Evolutionary conservation across 1,140 invertebrate species (phyloP).

Genomic region (Eulimnadia texana): DNA sequence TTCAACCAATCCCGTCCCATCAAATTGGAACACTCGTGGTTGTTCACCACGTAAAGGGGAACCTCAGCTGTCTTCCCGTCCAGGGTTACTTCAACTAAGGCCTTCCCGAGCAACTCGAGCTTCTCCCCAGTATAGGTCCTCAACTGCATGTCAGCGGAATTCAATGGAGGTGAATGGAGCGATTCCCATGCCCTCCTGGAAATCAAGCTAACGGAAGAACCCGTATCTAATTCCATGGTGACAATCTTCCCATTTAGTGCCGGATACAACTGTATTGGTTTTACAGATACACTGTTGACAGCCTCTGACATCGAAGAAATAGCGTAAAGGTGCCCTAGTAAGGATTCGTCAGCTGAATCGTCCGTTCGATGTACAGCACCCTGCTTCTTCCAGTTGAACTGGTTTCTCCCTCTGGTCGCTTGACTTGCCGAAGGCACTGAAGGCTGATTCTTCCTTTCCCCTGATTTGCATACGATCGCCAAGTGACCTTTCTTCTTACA

Average conservation of each 20-base stretch:
- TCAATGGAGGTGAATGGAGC: neutral
- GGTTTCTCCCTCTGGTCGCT: neutral
- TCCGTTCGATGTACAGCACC: neutral
- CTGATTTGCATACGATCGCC: slow-evolving; percentile 3
- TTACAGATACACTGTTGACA: no score
- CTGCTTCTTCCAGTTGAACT: neutral
- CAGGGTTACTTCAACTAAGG: neutral
- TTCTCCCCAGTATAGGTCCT: neutral
- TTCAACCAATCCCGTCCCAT: neutral
- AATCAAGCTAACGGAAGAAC: slow-evolving; percentile 1
- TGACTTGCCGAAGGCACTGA: neutral
- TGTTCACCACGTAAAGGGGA: neutral
- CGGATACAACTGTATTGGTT: no score
- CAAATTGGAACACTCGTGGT: neutral
- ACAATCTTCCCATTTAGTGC: no score
- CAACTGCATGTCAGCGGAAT: neutral
- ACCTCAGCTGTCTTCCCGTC: neutral
- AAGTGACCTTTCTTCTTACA: slow-evolving; percentile 14
- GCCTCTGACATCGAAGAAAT: neutral
- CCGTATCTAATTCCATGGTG: slow-evolving; percentile 3
- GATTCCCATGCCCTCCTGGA: neutral
- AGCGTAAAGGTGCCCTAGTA: neutral
- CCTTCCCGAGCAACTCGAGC: neutral
- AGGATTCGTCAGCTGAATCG: neutral
- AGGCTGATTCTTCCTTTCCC: neutral